Base-by-base conservation (phyloP, 2,888 invertebrate genomes). In the Psylliodes chrysocephalus region DNA sequence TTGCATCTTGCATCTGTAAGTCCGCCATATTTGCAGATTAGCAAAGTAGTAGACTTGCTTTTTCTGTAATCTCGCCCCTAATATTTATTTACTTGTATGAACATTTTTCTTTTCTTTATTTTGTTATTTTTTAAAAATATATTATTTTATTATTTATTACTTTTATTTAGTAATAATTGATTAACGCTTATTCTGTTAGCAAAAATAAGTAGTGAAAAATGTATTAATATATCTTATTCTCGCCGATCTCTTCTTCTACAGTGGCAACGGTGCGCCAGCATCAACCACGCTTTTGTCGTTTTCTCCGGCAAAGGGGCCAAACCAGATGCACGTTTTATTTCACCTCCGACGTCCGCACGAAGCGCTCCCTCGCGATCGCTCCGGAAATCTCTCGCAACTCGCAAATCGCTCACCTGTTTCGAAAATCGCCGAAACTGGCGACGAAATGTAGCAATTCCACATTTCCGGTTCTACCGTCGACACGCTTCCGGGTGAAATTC, bases 301-400 rank as follows among this genome's bases (percentile, higher is more conserved):
- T 55, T 64, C 28, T 60, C 44, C 49, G 46, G 40, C 49, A 59
- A 59, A 60, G 25, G 19, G 51, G 44, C 54, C 55, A 42, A 52
- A 55, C 59, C 64, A 60, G 64, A 59, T 60, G 60, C 60, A 64
- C 49, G 67, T 67, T 67, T n/a, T 67, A 67, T 62, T 67, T 54
- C 59, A 59, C 47, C 47, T 46, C 30, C 55, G 38, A 47, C 59
- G 33, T 51, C 42, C 10, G 42, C 7, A 18, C 15, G 42, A 7
- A 42, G 10, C 42, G 18, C 42, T 8, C 4, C 18, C 42, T 42
- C 18, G 17, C 8, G 35, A 12, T 2, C 18, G 6, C 18, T 17
- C 12, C 10, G 1, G 42, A 17, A 18, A 42, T 7, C 54, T 17
- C 15, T 17, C 35, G 17, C 5, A 19, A 22, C 6, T 15, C 40